Evolutionary conservation across 1,140 invertebrate species (phyloP).

Genomic region (Monomorium pharaonis): DNA sequence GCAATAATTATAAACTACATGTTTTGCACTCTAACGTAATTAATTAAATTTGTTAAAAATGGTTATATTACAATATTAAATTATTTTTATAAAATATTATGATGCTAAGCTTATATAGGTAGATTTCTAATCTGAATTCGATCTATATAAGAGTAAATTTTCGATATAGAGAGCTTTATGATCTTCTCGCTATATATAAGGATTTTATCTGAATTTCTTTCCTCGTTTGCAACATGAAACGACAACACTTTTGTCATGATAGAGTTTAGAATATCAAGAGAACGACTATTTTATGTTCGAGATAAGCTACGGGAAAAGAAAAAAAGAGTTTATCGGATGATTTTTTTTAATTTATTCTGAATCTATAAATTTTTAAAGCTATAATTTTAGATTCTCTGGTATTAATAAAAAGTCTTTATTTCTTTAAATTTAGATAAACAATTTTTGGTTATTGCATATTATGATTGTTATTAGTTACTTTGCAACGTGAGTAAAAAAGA

Average conservation of each 20-base stretch:
- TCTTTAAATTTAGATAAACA: background rate
- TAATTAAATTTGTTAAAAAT: background rate
- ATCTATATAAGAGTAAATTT: background rate
- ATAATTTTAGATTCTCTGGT: no score
- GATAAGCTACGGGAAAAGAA: background rate
- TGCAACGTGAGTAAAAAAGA: background rate
- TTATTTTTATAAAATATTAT: background rate
- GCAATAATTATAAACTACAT: background rate
- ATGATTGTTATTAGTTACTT: background rate
- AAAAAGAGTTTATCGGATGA: background rate
- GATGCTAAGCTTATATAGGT: background rate
- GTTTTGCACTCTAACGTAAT: background rate
- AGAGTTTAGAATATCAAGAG: background rate
- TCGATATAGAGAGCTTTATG: background rate
- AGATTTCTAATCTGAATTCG: background rate
- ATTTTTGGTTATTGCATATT: background rate
- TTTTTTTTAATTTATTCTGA: background rate
- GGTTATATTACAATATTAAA: background rate
- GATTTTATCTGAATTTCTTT: background rate
- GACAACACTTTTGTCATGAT: background rate
- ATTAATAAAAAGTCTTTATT: background rate
- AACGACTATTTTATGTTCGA: background rate
- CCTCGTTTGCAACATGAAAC: slow-evolving; percentile 15
- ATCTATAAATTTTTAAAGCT: background rate
- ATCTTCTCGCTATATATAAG: background rate